phyloP scores from a whole-genome alignment of 2,888 invertebrate species.

The Lycocerus yunnanus region DNA sequence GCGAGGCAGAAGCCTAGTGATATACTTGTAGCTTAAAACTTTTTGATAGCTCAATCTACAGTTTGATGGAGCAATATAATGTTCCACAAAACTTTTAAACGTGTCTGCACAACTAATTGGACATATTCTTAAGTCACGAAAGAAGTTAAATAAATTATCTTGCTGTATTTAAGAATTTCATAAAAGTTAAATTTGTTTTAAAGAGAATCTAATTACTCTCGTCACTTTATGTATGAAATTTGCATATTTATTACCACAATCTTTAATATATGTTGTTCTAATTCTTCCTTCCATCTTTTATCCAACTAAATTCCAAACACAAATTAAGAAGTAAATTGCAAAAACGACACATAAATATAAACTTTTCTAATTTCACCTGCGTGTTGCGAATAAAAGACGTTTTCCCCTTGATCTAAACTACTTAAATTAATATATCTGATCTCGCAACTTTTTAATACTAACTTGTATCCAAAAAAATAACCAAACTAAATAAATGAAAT shows the following conservation, averaged over 20 bases:
- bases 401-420: background rate
- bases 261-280: background rate
- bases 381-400: background rate
- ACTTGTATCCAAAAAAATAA: slow-evolving; percentile 20
- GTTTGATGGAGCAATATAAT: slow-evolving; percentile 47
- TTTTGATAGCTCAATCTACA: slow-evolving; percentile 41
- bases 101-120: slow-evolving; percentile 48
- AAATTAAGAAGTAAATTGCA: background rate
- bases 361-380: background rate
- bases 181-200: background rate
- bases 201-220: background rate
- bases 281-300: background rate
- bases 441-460: background rate
- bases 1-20: slow-evolving; percentile 32
- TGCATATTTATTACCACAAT: background rate
- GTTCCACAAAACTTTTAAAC: slow-evolving; percentile 48
- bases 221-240: background rate
- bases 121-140: background rate
- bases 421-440: background rate
- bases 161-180: background rate
- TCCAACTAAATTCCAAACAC: background rate
- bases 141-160: background rate
- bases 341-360: background rate
- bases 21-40: slow-evolving; percentile 34
- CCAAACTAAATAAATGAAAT: background rate